Evolutionary conservation across 2,888 invertebrate genomes (phyloP), one percentile per base, ranked within the genome.

Genomic region (Leptinotarsa juncta): DNA sequence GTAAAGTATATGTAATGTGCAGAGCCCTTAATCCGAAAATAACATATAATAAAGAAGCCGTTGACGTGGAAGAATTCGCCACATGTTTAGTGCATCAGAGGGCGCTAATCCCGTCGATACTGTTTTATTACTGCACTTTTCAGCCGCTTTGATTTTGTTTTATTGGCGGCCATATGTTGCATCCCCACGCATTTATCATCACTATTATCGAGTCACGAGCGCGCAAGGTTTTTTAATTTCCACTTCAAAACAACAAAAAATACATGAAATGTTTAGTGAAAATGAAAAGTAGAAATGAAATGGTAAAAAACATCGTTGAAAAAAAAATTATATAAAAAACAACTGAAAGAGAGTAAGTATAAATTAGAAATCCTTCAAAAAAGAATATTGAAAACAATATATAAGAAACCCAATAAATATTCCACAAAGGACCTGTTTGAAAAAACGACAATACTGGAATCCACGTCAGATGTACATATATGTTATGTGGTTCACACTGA

Each of bases 51-150:
- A 86, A 85, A 86, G 83, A 80, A 82, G 67, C 79, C 85, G 84
- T 78, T 85, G 85, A 84, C 79, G 82, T 81, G 85, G 84, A 86
- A 86, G 85, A 85, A 86, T 85, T 83, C 81, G 85, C 86, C 86
- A 86, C 86, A 86, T 86, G 86, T 85, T 85, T 82, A 77, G 73
- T 73, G 78, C 71, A 77, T 77, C 66, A 79, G 78, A 81, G 83
- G 82, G 82, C 83, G 82, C 82, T 84, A 84, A 83, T 84, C 82
- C 84, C 60, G 57, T 69, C 67, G 72, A 75, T 75, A 72, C 49
- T 67, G 48, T 65, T 75, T 75, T 75, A 75, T 75, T 76, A 70
- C 67, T 72, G 76, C 72, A 78, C 81, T 84, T 81, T 78, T 78
- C 78, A 82, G 66, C 80, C 81, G 83, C 81, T 82, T 82, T 83